Evolutionary conservation across 2,113 vertebrate genomes (phyloP), one percentile per base, ranked within the genome.

Genomic region (Eulacestoma nigropectus): DNA sequence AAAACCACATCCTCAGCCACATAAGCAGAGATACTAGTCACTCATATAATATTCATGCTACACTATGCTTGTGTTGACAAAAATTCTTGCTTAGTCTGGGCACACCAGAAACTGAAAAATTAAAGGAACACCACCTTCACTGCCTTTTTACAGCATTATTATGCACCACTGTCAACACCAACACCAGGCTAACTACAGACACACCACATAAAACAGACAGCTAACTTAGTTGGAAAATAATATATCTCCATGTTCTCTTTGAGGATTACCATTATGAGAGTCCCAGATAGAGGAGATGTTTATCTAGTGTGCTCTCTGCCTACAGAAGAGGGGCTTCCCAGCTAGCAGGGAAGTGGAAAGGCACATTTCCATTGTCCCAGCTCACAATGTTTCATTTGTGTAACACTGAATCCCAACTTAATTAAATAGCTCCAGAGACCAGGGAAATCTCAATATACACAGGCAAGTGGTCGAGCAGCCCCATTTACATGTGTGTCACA

Each of bases 321-420:
- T 91, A 44, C 47, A 46, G 70, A 82, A 93, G 89, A 89, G 49
- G 41, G 56, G 49, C 50, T 90, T 53, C 79, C 72, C 59, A 84
- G 57, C 78, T 49, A 64, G 57, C 37, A 27, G 78, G 52, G 64
- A 7, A 84, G 59, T 35, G 59, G 56, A 77, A 78, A 70, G 60
- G 62, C 73, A 4, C 42, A 72, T 79, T 87, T 84, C 88, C 74
- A 82, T 92, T 87, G 77, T 93, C 82, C 85, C 44, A 59, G 60
- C 64, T 84, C 75, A 96, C 87, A 96, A 90, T 93, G 95, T 95
- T 93, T 83, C 85, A 90, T 95, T 94, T 97, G 90, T 96, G 65
- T 73, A 93, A 92, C n/a, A 29, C 81, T 55, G 94, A 97, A 97
- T 97, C 95, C 95, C 95, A 91, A 90, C 85, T 97, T 97, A 96